phyloP scores from a whole-genome alignment of 2,888 invertebrate genomes.

The Anticlea derivata region DNA sequence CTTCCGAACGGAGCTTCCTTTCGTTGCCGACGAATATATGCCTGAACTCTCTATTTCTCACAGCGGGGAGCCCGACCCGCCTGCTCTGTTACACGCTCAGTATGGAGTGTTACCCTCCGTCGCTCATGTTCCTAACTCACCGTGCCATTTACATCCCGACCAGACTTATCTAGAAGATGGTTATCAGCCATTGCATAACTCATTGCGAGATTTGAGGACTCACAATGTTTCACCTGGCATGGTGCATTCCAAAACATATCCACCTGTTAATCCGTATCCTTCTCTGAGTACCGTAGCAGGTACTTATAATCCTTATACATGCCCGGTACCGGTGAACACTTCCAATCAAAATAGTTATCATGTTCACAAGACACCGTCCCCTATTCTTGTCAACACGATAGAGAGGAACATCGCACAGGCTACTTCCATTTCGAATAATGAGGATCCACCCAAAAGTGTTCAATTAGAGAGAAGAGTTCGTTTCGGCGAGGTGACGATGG shows the following conservation, averaged over 20 bases:
- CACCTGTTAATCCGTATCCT: conserved; percentile 75
- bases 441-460: conserved; percentile 65
- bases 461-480: conserved; percentile 79
- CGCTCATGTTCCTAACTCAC: conserved; percentile 76
- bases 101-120: conserved; percentile 72
- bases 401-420: conserved; percentile 65
- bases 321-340: conserved; percentile 61
- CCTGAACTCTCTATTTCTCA: conserved; percentile 69
- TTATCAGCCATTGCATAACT: conserved; percentile 55
- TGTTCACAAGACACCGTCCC: conserved; percentile 50
- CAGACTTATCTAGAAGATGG: conserved; percentile 57
- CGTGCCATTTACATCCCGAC: conserved; percentile 75
- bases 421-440: conserved; percentile 49
- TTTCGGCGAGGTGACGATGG: conserved; percentile 76
- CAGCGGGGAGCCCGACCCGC: conserved; percentile 61
- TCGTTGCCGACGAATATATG: conserved; percentile 54
- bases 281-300: conserved; percentile 78
- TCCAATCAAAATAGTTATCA: conserved; percentile 53
- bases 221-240: conserved; percentile 60
- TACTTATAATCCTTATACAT: conserved; percentile 76
- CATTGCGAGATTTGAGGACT: conserved; percentile 65
- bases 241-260: conserved; percentile 75
- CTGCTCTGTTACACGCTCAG: conserved; percentile 74
- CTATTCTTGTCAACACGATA: conserved; percentile 57
- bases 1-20: conserved; percentile 60